phyloP scores from a whole-genome alignment of 2,888 invertebrate species.

The Drosophila nr. perissopoda region DNA sequence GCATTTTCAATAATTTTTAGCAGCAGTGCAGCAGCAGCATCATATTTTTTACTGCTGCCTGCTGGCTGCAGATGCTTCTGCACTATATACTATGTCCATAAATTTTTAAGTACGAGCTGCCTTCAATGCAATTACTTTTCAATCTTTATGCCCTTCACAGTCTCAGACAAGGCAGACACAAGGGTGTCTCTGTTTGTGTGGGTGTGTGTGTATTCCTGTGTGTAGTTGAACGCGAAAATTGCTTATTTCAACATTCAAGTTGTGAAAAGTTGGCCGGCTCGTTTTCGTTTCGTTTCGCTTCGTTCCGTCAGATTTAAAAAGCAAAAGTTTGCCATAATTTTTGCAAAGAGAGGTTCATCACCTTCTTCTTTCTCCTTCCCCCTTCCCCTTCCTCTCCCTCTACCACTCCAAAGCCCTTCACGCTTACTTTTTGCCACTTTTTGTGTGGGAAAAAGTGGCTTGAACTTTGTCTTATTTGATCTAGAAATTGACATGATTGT shows the following conservation, averaged over 20 bases:
- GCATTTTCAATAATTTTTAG: conserved; percentile 74
- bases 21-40: conserved; percentile 31
- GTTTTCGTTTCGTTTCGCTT: conserved; percentile 50
- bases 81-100: conserved; percentile 58
- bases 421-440: conserved; percentile 46
- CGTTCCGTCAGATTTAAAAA: conserved; percentile 61
- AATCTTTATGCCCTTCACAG: conserved; percentile 61
- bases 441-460: conserved; percentile 38
- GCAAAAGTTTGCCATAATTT: conserved; percentile 73
- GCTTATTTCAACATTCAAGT: conserved; percentile 79
- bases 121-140: conserved; percentile 81
- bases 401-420: conserved; percentile 17
- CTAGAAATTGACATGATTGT: conserved; percentile 75
- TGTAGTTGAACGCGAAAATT: conserved; percentile 70
- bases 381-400: conserved; percentile 1
- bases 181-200: conserved; percentile 11
- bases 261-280: conserved; percentile 61
- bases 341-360: conserved; percentile 60
- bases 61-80: conserved; percentile 56
- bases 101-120: conserved; percentile 79
- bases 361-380: conserved; percentile 45
- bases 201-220: conserved; percentile 21
- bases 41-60: conserved; percentile 58
- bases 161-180: conserved; percentile 15
- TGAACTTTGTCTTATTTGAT: conserved; percentile 77